Evolutionary conservation across 2,113 vertebrate genomes (phyloP).

Genomic region (Patagioenas fasciata): DNA sequence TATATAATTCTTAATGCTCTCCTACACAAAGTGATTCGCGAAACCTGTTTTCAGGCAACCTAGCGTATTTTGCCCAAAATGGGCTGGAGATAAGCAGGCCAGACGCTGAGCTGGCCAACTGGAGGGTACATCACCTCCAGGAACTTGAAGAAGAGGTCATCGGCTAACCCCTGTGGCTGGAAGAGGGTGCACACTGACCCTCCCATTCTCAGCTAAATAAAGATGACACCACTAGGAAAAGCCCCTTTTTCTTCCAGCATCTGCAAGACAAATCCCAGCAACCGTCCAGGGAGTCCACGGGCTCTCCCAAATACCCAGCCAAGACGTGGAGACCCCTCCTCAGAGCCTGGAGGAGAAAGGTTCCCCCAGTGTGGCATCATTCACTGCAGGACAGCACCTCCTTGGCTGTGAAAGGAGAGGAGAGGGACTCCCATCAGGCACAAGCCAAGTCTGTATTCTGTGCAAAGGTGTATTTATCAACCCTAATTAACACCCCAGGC

Average conservation of each 20-base stretch:
- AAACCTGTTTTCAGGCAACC: background rate
- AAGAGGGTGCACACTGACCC: background rate
- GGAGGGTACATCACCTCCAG: background rate
- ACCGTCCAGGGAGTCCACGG: background rate
- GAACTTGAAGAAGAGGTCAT: background rate
- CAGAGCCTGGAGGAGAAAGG: background rate
- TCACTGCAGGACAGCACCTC: background rate
- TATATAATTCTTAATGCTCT: background rate
- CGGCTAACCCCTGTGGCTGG: background rate
- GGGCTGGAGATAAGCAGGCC: background rate
- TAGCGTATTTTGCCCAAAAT: accelerated
- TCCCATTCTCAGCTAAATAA: background rate
- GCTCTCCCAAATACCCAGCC: background rate
- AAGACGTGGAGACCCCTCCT: accelerated
- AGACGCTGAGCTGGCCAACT: background rate
- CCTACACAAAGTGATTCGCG: accelerated
- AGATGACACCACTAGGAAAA: background rate
- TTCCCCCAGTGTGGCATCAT: accelerated
- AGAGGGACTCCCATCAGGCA: background rate
- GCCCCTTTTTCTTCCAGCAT: background rate
- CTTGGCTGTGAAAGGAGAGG: background rate
- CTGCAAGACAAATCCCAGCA: background rate
- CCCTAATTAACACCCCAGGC: slow-evolving; percentile 11
- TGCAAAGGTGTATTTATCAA: slow-evolving; percentile 12
- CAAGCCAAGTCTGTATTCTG: background rate